Percentiles rank a stretch among this genome's conserved stretches.
Evolutionary conservation across 2,113 vertebrate genomes (phyloP).

Genomic region (Baryphthengus martii): DNA sequence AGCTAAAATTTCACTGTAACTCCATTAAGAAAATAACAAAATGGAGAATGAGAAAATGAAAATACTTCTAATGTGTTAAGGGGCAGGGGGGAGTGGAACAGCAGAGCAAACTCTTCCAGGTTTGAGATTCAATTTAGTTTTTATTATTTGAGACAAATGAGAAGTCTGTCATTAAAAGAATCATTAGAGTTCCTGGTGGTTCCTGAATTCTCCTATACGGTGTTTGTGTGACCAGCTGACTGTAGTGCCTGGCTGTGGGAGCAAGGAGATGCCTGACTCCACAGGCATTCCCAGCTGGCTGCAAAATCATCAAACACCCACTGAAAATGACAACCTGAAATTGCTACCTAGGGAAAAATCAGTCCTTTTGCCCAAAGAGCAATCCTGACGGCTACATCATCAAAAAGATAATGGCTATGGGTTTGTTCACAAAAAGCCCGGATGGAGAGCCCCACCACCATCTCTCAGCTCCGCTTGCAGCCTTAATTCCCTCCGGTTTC

Average conservation of each 20-base stretch:
- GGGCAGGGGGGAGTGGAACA: neutral
- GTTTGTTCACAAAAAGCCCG: neutral
- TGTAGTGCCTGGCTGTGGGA: neutral
- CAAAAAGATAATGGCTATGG: neutral
- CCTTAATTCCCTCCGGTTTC: neutral
- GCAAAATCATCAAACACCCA: neutral
- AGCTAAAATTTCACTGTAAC: neutral
- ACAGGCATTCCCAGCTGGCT: neutral
- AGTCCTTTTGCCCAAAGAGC: neutral
- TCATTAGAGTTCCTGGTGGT: neutral
- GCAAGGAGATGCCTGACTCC: neutral
- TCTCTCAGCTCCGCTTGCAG: neutral
- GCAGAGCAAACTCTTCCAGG: neutral
- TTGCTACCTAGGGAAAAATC: neutral
- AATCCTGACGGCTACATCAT: neutral
- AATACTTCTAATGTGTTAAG: neutral
- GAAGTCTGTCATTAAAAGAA: neutral
- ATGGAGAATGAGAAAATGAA: neutral
- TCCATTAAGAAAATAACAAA: neutral
- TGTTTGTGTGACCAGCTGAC: neutral
- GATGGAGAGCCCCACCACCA: neutral
- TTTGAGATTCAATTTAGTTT: neutral
- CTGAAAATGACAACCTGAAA: neutral
- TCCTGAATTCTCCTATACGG: accelerated
- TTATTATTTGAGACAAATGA: neutral